Evolutionary conservation across 2,113 vertebrate genomes (phyloP).

Genomic region (Arothron firmamentum): DNA sequence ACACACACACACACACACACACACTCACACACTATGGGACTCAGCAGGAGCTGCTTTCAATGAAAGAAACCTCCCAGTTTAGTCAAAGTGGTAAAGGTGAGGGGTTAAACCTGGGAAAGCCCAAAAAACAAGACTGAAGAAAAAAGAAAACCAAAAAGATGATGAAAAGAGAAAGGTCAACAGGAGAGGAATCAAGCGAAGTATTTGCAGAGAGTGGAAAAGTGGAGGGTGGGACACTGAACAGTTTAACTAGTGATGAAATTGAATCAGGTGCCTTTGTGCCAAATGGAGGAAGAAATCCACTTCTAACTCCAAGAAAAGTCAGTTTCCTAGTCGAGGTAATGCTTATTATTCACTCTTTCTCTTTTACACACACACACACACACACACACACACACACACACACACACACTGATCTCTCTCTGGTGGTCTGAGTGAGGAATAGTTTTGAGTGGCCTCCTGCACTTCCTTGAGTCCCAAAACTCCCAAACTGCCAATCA

Average conservation of each 20-base stretch:
- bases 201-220: conserved; percentile 12
- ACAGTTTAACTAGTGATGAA: conserved; percentile 46
- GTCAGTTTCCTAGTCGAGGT: conserved; percentile 42
- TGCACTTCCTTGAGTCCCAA: conserved; percentile 47
- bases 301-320: conserved; percentile 48
- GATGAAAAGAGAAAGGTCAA: conserved; percentile 25
- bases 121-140: conserved; percentile 52
- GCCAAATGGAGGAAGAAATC: conserved; percentile 50
- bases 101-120: conserved; percentile 70
- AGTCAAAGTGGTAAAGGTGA: conserved; percentile 53
- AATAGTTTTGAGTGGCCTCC: conserved; percentile 57
- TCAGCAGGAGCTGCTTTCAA: conserved; percentile 71
- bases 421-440: conserved; percentile 62
- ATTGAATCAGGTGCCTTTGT: conserved; percentile 54
- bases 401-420: conserved; percentile 10
- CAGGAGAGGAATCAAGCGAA: conserved; percentile 21
- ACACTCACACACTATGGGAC: conserved; percentile 29
- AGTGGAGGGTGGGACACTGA: conserved; percentile 24
- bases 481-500: conserved; percentile 45
- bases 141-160: conserved; percentile 25
- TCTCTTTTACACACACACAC: conserved; percentile 7
- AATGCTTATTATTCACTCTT: conserved; percentile 34
- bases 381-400: conserved; percentile 20
- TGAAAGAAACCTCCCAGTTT: conserved; percentile 66
- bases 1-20: conserved; percentile 8